Evolutionary conservation across 2,113 vertebrate species (phyloP), one percentile per base, ranked within the genome.

Genomic region (human): DNA sequence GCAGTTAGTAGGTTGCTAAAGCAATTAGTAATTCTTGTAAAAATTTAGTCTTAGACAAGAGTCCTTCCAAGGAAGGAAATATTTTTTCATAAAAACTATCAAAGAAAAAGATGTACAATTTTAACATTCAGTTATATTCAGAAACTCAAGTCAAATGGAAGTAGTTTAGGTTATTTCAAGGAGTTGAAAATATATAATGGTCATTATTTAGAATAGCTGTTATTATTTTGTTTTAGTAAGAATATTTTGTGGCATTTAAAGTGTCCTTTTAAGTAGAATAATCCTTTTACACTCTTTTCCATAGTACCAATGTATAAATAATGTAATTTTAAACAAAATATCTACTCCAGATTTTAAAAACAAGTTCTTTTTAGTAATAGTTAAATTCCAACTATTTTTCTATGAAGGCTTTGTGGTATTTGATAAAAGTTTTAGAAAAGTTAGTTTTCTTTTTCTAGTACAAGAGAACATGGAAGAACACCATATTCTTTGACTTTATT

Each of bases 401-500:
- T 85, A 38, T 81, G 61, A 68, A 85, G 13, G 0, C 30, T 86
- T 83, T 59, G 35, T 76, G 40, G 83, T 76, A 75, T 52, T 38
- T 93, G 48, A 73, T 93, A 70, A 79, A 95, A 50, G n/a, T 80
- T 80, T 50, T 43, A 5, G 59, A 16, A 87, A 59, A 75, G 2
- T 73, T 78, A 59, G 3, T 64, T 90, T 68, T 85, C 5, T 70
- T 50, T 87, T 96, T 93, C 64, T 84, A 78, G 32, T 70, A 9
- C 59, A 75, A 64, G 16, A 78, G 14, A 9, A 95, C 83, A 84
- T 78, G 7, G 14, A 32, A 43, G 75, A 97, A 98, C 94, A 96
- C 80, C 98, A 6, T 45, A 94, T 97, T 84, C 98, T 98, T 98
- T 98, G 79, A 98, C 97, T 95, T 94, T 98, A 80, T 97, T 97